phyloP scores from a whole-genome alignment of 1,140 invertebrate genomes.

The Plodia interpunctella region DNA sequence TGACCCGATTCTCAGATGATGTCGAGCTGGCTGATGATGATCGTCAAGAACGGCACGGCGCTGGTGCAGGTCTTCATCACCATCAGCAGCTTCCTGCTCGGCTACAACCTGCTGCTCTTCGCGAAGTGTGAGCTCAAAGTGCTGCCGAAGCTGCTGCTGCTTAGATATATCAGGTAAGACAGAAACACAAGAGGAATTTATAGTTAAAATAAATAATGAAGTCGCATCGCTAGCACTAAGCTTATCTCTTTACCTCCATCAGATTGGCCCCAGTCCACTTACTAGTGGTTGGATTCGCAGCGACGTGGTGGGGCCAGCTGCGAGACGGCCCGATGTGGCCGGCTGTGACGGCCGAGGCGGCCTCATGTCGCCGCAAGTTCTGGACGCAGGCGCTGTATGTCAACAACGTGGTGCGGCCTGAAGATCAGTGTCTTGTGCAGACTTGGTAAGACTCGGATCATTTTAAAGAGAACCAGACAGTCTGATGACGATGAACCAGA shows the following conservation, averaged over 20 bases:
- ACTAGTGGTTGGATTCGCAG: constrained; percentile 48
- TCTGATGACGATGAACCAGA: no score
- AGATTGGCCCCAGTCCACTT: constrained; percentile 45
- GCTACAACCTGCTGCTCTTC: constrained; percentile 39
- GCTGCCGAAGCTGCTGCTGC: constrained; percentile 31
- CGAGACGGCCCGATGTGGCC: constrained; percentile 50
- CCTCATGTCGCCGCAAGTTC: constrained; percentile 79
- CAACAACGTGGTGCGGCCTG: constrained; percentile 71
- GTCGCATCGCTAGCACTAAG: no score
- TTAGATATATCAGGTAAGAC: constrained; percentile 38
- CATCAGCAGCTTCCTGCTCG: constrained; percentile 47
- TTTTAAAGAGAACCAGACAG: no score
- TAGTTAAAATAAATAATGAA: no score
- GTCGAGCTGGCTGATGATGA: constrained; percentile 23
- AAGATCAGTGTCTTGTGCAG: constrained; percentile 44
- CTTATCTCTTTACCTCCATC: not conserved
- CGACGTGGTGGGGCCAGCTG: constrained; percentile 44
- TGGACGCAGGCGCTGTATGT: constrained; percentile 81
- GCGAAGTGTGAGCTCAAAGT: constrained; percentile 23
- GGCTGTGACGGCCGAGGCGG: constrained; percentile 47
- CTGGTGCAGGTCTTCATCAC: constrained; percentile 46
- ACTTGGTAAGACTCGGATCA: constrained; percentile 38
- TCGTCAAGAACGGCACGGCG: constrained; percentile 42
- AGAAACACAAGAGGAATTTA: no score
- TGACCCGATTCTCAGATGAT: no score